phyloP scores from a whole-genome alignment of 2,797 vertebrate genomes.

The Chaetophractus vellerosus region DNA sequence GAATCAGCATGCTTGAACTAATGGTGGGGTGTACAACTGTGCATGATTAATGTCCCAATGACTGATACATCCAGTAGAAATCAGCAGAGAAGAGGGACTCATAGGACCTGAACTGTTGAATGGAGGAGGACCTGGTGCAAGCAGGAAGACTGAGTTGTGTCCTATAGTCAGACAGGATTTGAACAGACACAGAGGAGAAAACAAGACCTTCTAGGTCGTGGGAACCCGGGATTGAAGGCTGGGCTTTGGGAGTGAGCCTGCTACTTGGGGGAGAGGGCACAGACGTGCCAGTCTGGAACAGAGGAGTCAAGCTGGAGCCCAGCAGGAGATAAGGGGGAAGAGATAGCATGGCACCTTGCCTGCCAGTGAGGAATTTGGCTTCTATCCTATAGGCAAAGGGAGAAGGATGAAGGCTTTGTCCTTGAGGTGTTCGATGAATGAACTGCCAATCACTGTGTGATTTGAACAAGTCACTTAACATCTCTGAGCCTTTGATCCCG shows the following conservation, averaged over 20 bases:
- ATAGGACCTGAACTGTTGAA: neutral
- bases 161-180: neutral
- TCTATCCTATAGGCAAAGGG: conserved; percentile 64
- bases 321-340: conserved; percentile 74
- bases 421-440: conserved; percentile 72
- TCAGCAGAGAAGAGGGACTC: neutral
- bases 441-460: conserved; percentile 43
- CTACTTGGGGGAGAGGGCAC: conserved; percentile 73
- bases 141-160: neutral
- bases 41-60: too few relatives aligned
- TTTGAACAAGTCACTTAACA: conserved; percentile 9
- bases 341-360: conserved; percentile 78
- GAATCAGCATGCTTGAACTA: neutral
- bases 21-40: accelerated
- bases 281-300: conserved; percentile 79
- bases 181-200: neutral
- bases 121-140: neutral
- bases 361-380: conserved; percentile 72
- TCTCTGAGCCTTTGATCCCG: conserved; percentile 10
- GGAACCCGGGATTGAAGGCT: conserved; percentile 38
- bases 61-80: neutral
- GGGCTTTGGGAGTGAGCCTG: conserved; percentile 47
- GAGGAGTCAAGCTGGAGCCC: conserved; percentile 73
- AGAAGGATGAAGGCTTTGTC: conserved; percentile 67
- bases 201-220: conserved; percentile 51